Percentiles rank a stretch among this genome's conserved stretches.
phyloP scores from a whole-genome alignment of 2,113 vertebrate species.

The Bombycilla garrulus region DNA sequence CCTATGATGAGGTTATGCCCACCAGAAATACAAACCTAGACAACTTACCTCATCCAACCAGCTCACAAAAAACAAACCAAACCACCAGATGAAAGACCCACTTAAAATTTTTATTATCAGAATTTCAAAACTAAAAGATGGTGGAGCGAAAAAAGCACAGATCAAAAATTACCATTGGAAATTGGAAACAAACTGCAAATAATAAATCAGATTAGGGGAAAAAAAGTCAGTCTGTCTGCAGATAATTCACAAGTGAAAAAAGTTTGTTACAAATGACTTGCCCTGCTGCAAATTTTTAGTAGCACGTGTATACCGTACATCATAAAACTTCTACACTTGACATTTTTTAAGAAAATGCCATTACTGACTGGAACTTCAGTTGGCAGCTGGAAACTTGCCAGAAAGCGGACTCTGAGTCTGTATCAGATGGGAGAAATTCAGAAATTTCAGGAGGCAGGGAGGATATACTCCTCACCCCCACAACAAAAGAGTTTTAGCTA shows the following conservation, averaged over 20 bases:
- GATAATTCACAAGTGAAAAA: conserved; percentile 46
- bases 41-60: neutral
- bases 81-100: neutral
- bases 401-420: neutral
- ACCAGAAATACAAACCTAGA: neutral
- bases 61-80: neutral
- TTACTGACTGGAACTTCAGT: conserved; percentile 17
- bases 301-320: neutral
- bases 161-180: conserved; percentile 10
- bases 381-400: neutral
- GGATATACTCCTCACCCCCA: neutral
- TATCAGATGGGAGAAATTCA: neutral
- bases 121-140: neutral
- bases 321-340: conserved; percentile 31
- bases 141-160: neutral
- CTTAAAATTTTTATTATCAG: neutral
- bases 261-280: conserved; percentile 28
- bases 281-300: conserved; percentile 48
- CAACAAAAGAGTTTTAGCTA: neutral
- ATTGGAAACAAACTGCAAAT: neutral
- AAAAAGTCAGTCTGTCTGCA: neutral
- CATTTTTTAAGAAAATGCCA: conserved; percentile 2
- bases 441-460: neutral
- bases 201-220: neutral
- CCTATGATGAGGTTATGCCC: neutral